Conservation (phyloP, 2,797 vertebrate genomes). For the Spea hammondii region DNA sequence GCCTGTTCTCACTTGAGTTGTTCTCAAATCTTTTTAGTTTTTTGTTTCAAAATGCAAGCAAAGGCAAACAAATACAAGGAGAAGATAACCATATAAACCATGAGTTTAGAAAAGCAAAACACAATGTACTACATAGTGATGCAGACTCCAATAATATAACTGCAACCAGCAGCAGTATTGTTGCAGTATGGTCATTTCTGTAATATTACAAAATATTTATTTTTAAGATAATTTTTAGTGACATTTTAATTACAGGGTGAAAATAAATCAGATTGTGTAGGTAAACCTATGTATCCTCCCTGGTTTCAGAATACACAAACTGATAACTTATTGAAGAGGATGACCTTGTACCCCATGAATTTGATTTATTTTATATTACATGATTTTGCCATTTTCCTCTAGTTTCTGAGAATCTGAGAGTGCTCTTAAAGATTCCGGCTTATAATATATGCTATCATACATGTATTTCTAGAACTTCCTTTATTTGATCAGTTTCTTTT, state of each 20-base stretch:
- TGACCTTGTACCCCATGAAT: not conserved
- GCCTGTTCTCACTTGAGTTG: too few relatives aligned
- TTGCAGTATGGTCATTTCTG: not conserved
- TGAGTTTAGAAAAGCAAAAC: too few relatives aligned
- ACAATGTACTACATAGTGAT: too few relatives aligned
- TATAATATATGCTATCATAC: not conserved
- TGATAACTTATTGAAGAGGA: slow-evolving; percentile 4
- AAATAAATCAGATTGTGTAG: slow-evolving; percentile 5
- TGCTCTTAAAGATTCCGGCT: not conserved
- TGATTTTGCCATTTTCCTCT: not conserved
- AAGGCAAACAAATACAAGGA: too few relatives aligned
- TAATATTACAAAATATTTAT: not conserved
- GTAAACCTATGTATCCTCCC: slow-evolving; percentile 2
- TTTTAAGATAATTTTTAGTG: not conserved
- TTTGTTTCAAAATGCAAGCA: too few relatives aligned
- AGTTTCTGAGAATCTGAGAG: not conserved
- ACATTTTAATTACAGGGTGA: not conserved
- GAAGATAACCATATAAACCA: too few relatives aligned
- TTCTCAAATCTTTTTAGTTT: too few relatives aligned
- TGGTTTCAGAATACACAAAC: not conserved
- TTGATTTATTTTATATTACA: slow-evolving; percentile 1
- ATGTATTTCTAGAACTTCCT: not conserved
- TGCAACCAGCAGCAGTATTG: not conserved
- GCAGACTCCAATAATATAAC: too few relatives aligned
- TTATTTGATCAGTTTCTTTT: not conserved